These are phyloP conservation scores for Dendrolimus pini DNA, from an alignment of 2,888 invertebrate species.

Conservation along the genomic window DNA sequence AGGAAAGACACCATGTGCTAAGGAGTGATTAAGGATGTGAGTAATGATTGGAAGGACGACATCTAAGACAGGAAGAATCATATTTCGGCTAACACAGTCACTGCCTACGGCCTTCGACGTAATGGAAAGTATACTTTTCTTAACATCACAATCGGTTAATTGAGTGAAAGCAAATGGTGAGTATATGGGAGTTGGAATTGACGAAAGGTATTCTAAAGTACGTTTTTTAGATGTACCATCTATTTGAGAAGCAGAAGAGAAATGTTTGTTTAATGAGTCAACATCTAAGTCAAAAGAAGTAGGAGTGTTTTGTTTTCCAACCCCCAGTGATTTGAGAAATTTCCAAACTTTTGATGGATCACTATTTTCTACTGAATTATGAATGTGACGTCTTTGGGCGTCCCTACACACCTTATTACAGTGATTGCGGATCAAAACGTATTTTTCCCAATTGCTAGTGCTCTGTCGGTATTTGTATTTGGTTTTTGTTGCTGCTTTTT, in stretches of 20 bases:
- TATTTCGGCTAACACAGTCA: background rate
- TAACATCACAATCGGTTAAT: constrained; percentile 7
- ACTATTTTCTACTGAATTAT: constrained; percentile 3
- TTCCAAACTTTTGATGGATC: constrained; percentile 2
- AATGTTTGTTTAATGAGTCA: constrained; percentile 1
- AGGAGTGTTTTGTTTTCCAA: background rate
- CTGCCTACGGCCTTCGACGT: constrained; percentile 1
- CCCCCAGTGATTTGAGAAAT: background rate
- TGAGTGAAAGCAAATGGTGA: background rate
- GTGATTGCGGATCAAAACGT: background rate
- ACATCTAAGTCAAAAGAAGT: constrained; percentile 1
- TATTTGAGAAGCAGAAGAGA: constrained; percentile 1
- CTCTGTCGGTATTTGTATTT: background rate
- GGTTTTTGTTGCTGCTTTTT: background rate
- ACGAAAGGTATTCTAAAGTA: constrained; percentile 2
- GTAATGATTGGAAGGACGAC: background rate
- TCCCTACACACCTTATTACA: constrained; percentile 5
- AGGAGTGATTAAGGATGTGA: constrained; percentile 2
- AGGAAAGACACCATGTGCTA: too few species aligned
- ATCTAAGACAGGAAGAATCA: background rate
- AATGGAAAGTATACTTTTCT: constrained; percentile 3
- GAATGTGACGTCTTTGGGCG: constrained; percentile 3
- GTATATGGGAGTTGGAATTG: background rate
- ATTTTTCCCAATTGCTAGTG: too few species aligned
- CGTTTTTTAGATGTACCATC: background rate